These are phyloP conservation scores for Tenthredo scrophulariae DNA, from an alignment of 2,888 invertebrate species.

Conservation along the genomic window DNA sequence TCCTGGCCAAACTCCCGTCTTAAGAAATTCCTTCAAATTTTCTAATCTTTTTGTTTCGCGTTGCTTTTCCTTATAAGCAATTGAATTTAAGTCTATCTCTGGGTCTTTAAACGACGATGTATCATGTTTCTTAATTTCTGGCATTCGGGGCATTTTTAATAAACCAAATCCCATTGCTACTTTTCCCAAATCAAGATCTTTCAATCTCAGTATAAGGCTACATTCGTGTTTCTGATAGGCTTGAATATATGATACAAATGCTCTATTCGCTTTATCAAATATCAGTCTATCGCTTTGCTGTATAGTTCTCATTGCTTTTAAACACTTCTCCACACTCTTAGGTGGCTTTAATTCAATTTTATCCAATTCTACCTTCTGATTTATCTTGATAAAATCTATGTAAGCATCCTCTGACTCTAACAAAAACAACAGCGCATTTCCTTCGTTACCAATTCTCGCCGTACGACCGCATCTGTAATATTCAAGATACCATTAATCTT, in stretches of 20 bases:
- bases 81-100: slow-evolving; percentile 85
- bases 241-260: slow-evolving; percentile 97
- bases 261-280: slow-evolving; percentile 93
- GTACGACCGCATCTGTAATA: slow-evolving; percentile 88
- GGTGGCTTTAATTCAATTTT: slow-evolving; percentile 78
- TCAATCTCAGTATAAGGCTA: slow-evolving; percentile 90
- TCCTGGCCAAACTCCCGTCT: slow-evolving; percentile 88
- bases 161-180: slow-evolving; percentile 95
- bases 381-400: slow-evolving; percentile 92
- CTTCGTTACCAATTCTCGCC: slow-evolving; percentile 93
- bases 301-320: slow-evolving; percentile 82
- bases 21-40: slow-evolving; percentile 85
- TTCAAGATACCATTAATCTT: neutral
- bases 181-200: slow-evolving; percentile 91
- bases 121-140: slow-evolving; percentile 89
- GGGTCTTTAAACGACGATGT: slow-evolving; percentile 81
- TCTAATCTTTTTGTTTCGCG: slow-evolving; percentile 87
- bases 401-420: slow-evolving; percentile 93
- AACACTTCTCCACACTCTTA: slow-evolving; percentile 77
- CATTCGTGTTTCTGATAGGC: slow-evolving; percentile 98
- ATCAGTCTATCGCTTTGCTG: slow-evolving; percentile 87
- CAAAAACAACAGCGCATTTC: slow-evolving; percentile 92
- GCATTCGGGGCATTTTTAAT: slow-evolving; percentile 95
- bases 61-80: slow-evolving; percentile 90
- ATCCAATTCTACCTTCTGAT: slow-evolving; percentile 89